A percentile compares a stretch with the other conserved stretches of the same genome.
These are phyloP conservation scores for Oryzias celebensis DNA, from an alignment of 2,113 vertebrate species.

Conservation along the genomic window DNA sequence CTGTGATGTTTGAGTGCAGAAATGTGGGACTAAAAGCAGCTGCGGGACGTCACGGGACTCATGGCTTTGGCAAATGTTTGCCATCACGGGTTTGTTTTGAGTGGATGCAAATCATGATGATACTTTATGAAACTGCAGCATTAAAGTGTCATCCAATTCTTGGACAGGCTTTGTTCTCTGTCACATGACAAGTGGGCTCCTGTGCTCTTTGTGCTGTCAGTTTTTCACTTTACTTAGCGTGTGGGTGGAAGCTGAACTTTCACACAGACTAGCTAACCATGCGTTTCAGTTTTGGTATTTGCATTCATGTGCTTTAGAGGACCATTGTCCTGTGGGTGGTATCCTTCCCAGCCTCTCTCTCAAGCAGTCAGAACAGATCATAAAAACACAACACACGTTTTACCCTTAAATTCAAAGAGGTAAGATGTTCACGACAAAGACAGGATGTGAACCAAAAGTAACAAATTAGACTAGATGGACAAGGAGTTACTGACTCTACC, in stretches of 20 bases:
- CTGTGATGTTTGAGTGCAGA: neutral
- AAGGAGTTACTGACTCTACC: conserved; percentile 5
- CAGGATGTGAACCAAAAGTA: conserved; percentile 48
- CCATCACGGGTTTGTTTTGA: conserved; percentile 51
- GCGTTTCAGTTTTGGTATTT: conserved; percentile 59
- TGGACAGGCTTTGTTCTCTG: conserved; percentile 44
- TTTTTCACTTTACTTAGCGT: conserved; percentile 46
- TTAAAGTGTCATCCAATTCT: conserved; percentile 36
- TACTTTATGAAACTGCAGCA: conserved; percentile 37
- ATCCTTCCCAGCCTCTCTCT: conserved; percentile 2
- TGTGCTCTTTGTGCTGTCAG: conserved; percentile 10
- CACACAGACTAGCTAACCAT: conserved; percentile 47
- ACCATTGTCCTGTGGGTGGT: conserved; percentile 4
- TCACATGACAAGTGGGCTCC: conserved; percentile 43
- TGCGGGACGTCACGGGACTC: conserved; percentile 32
- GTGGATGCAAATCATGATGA: conserved; percentile 50
- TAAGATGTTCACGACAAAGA: neutral
- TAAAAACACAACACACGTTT: too few species aligned
- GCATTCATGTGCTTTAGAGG: conserved; percentile 48
- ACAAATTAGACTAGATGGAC: conserved; percentile 14
- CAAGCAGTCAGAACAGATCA: conserved; percentile 1
- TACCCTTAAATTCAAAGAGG: too few species aligned
- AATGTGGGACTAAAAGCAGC: conserved; percentile 19
- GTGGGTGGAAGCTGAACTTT: conserved; percentile 50
- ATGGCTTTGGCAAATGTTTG: conserved; percentile 12